phyloP scores from a whole-genome alignment of 2,113 vertebrate species.

The Spilogale gracilis region DNA sequence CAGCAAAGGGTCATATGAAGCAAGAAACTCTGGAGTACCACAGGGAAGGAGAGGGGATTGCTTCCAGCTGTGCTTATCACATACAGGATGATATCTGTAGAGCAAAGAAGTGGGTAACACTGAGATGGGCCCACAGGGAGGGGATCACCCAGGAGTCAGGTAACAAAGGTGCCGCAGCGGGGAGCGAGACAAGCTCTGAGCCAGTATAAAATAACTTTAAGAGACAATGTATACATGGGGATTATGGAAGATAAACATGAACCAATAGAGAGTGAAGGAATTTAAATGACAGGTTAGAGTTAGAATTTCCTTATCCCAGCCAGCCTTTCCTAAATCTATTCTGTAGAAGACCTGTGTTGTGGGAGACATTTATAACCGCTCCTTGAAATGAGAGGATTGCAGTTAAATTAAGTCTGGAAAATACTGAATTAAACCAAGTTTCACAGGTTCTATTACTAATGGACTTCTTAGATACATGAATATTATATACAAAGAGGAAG shows the following conservation, averaged over 20 bases:
- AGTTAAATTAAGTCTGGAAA: background rate
- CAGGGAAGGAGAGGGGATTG: rapidly evolving
- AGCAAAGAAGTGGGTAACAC: too few species aligned
- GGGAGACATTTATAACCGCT: constrained; percentile 2
- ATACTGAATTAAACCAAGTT: constrained; percentile 21
- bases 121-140: rapidly evolving
- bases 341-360: background rate
- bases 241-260: background rate
- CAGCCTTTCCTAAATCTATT: background rate
- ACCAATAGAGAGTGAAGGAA: background rate
- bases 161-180: background rate
- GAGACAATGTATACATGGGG: background rate
- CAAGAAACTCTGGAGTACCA: background rate
- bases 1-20: background rate
- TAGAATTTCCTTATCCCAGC: background rate
- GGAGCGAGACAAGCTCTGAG: background rate
- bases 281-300: constrained; percentile 23
- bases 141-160: rapidly evolving
- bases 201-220: background rate
- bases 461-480: constrained; percentile 52
- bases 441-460: background rate
- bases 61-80: background rate
- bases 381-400: background rate
- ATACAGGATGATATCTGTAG: background rate
- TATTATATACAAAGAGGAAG: constrained; percentile 6